phyloP scores from a whole-genome alignment of 2,113 vertebrate species.

The Chionomys nivalis region DNA sequence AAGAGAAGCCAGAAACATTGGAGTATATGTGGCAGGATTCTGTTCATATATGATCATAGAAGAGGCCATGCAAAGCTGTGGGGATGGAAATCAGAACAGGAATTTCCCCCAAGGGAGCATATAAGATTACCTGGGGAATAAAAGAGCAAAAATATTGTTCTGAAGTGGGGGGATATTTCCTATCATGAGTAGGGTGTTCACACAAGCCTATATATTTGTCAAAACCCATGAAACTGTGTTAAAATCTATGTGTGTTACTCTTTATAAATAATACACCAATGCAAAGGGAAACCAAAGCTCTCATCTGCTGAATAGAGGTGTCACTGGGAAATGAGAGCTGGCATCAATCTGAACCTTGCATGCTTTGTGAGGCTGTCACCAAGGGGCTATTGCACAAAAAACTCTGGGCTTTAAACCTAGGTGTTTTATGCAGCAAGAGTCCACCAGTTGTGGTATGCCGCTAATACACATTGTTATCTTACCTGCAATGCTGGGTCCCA shows the following conservation, averaged over 20 bases:
- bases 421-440: background rate
- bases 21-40: background rate
- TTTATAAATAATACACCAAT: slow-evolving; percentile 10
- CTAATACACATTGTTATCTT: background rate
- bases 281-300: slow-evolving; percentile 53
- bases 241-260: background rate
- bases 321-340: background rate
- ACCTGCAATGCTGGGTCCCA: background rate
- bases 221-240: background rate
- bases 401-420: background rate
- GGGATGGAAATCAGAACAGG: background rate
- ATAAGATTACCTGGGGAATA: background rate
- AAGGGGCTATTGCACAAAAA: background rate
- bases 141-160: background rate
- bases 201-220: background rate
- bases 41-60: background rate
- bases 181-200: background rate
- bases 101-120: background rate
- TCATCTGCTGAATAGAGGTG: background rate
- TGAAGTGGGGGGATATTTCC: background rate
- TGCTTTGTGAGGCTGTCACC: background rate
- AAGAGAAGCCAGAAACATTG: slow-evolving; percentile 27
- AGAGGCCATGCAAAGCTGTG: background rate
- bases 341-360: background rate
- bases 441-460: background rate